A percentile compares a stretch with the other conserved stretches of the same genome.
Evolutionary conservation across 2,888 invertebrate genomes (phyloP).

Genomic region (Lingula anatina): DNA sequence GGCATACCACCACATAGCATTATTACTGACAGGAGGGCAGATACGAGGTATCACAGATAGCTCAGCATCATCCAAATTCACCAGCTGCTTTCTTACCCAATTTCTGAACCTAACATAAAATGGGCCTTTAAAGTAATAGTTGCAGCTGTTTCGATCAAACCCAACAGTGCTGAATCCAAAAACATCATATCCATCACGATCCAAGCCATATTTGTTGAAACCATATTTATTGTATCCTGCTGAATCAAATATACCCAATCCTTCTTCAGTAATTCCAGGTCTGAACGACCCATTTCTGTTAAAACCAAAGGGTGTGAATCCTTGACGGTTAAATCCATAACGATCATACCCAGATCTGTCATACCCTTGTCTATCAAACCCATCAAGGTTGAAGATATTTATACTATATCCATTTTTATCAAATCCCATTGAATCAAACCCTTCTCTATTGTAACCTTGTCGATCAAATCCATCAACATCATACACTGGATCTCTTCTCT

Average conservation of each 20-base stretch:
- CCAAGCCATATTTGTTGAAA: constrained; percentile 35
- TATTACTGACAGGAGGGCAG: constrained; percentile 24
- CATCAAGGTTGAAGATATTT: constrained; percentile 42
- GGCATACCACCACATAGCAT: constrained; percentile 23
- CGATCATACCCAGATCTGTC: constrained; percentile 41
- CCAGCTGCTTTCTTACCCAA: constrained; percentile 26
- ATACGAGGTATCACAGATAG: constrained; percentile 25
- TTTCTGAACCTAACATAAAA: constrained; percentile 37
- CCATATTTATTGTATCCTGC: constrained; percentile 39
- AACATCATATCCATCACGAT: constrained; percentile 39
- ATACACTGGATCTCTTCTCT: constrained; percentile 27
- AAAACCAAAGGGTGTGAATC: constrained; percentile 33
- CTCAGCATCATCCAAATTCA: constrained; percentile 18
- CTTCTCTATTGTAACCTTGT: constrained; percentile 32
- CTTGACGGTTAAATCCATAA: constrained; percentile 40
- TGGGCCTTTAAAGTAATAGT: constrained; percentile 38
- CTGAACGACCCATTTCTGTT: constrained; percentile 25
- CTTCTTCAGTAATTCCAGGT: constrained; percentile 4
- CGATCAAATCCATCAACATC: constrained; percentile 32
- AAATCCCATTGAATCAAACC: constrained; percentile 38
- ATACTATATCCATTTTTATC: constrained; percentile 35
- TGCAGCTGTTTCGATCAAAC: constrained; percentile 33
- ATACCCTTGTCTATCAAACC: constrained; percentile 38
- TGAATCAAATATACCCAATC: constrained; percentile 17
- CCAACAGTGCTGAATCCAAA: constrained; percentile 43